Evolutionary conservation across 1,140 invertebrate genomes (phyloP).

Genomic region (Meloidogyne hapla): DNA sequence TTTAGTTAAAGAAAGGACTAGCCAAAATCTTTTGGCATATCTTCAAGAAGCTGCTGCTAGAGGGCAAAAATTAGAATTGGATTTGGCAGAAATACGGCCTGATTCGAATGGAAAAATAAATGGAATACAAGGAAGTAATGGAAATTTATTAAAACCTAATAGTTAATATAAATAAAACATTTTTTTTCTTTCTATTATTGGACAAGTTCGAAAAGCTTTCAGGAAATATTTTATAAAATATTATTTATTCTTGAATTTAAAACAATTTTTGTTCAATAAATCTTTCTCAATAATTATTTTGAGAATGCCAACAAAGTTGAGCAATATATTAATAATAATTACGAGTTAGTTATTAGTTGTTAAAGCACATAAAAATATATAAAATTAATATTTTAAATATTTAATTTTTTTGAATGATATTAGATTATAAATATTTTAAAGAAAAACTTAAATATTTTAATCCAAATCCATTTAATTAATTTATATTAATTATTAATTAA

Average conservation of each 20-base stretch:
- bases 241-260: no score
- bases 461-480: no score
- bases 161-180: not conserved
- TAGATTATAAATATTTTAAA: no score
- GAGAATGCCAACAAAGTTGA: not conserved
- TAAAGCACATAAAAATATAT: no score
- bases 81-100: slow-evolving; percentile 13
- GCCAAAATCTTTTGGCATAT: slow-evolving; percentile 22
- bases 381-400: no score
- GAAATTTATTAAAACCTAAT: not conserved
- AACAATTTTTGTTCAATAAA: no score
- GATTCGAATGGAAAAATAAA: not conserved
- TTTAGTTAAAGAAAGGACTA: slow-evolving; percentile 47
- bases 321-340: not conserved
- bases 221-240: no score
- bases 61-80: slow-evolving; percentile 6
- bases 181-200: not conserved
- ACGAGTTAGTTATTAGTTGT: no score
- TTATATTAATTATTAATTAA: no score
- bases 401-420: no score
- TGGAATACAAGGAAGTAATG: slow-evolving; percentile 5
- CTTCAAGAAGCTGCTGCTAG: slow-evolving; percentile 15
- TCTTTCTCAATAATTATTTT: not conserved
- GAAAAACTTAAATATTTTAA: no score
- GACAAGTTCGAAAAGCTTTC: no score